Conservation (phyloP, 2,113 vertebrate genomes). For the Delphinus delphis region DNA sequence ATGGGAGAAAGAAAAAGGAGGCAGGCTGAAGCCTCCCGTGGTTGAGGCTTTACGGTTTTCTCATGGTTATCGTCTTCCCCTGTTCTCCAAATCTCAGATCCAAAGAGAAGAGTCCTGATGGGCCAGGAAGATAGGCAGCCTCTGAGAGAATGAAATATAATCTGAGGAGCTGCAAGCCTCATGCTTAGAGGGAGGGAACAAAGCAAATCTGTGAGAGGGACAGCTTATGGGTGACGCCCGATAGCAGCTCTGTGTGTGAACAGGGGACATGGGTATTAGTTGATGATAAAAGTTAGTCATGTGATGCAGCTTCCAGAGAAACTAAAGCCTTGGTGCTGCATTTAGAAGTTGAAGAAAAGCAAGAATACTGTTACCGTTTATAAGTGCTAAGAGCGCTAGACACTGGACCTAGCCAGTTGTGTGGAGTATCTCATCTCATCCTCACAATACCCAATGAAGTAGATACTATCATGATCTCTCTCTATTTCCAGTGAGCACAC, state of each 20-base stretch:
- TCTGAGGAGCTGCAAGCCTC: background rate
- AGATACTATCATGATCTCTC: background rate
- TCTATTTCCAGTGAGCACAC: background rate
- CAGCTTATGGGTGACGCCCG: accelerated
- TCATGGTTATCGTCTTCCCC: background rate
- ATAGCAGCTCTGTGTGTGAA: background rate
- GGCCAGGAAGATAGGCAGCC: background rate
- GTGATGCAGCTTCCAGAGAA: background rate
- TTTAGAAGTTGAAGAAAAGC: background rate
- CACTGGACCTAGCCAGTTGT: background rate
- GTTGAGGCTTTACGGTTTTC: background rate
- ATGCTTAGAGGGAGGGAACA: background rate
- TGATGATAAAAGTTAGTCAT: background rate
- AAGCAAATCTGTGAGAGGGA: background rate
- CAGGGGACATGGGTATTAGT: background rate
- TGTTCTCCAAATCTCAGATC: background rate
- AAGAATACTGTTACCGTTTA: background rate
- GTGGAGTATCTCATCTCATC: background rate
- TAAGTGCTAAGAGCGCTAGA: background rate
- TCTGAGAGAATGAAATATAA: background rate
- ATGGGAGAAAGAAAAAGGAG: background rate
- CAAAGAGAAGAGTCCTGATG: background rate
- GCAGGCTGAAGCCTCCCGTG: background rate
- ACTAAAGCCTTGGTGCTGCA: background rate
- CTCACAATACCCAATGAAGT: background rate